phyloP scores from a whole-genome alignment of 2,113 vertebrate species.

The Macaca fascicularis region DNA sequence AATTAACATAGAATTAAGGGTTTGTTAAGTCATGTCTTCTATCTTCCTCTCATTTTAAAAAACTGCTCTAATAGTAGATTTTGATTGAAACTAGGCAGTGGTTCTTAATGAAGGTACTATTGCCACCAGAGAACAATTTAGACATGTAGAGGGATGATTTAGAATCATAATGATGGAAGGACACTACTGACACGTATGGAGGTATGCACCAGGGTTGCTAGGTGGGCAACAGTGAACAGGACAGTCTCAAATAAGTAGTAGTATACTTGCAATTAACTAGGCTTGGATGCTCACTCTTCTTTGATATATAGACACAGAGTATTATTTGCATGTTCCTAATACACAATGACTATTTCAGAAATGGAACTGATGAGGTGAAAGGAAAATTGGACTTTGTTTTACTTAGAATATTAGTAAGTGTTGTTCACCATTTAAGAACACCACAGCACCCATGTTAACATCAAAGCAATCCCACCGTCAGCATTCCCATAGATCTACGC shows the following conservation, averaged over 20 bases:
- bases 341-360: background rate
- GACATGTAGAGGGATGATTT: background rate
- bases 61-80: background rate
- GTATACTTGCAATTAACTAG: background rate
- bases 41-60: background rate
- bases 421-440: constrained; percentile 2
- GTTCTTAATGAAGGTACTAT: background rate
- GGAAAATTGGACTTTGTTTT: background rate
- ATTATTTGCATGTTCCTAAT: background rate
- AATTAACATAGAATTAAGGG: background rate
- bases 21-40: background rate
- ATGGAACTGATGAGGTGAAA: background rate
- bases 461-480: background rate
- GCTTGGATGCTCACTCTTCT: background rate
- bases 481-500: too few relatives aligned
- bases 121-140: background rate
- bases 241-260: background rate
- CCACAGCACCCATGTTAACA: background rate
- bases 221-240: background rate
- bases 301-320: background rate
- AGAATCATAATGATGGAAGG: background rate
- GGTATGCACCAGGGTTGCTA: background rate
- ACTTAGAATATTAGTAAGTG: background rate
- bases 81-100: background rate
- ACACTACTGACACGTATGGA: background rate